Evolutionary conservation across 2,888 invertebrate genomes (phyloP), one percentile per base, ranked within the genome.

Genomic region (Proisotoma minuta): DNA sequence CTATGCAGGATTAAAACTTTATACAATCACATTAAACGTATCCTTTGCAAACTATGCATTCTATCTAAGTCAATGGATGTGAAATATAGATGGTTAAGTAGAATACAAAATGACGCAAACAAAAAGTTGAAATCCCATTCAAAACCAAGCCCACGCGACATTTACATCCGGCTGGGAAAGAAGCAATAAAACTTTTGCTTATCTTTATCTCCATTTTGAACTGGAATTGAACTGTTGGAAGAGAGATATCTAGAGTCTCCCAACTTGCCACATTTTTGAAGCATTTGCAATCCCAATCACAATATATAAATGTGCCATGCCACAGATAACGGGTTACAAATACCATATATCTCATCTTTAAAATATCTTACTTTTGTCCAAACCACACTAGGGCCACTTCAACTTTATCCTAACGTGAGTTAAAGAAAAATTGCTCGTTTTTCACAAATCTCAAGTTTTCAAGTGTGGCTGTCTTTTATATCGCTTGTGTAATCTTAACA

Each of bases 401-500:
- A 15, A 34, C 34, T 34, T 15, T 8, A 34, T 34, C 34, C 34
- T 34, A 8, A 56, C 43, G 43, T 18, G 47, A 43, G 56, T 24
- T 34, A 27, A 40, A 56, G 56, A 56, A 56, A 56, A 56, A 56
- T 56, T 23, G 47, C 40, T 15, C 23, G 23, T 56, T 56, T 54
- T 40, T 24, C 43, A 20, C 8, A 43, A 20, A 43, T 18, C 43
- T 43, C 20, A 20, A 43, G 43, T 18, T 43, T 43, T 24, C 23
- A 29, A 29, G 56, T 43, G 56, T 40, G 26, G 24, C 47, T 56
- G 43, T 56, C 47, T 24, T n/a, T 56, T 56, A 56, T 56, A 40
- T 43, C 15, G 23, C 22, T 56, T n/a, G n/a, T n/a, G 23, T 47
- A 56, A 56, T 56, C 56, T 56, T 56, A 43, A 56, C 23, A 23